Base-by-base conservation (phyloP, 2,888 invertebrate species). In the Drosophila prostipennis region DNA sequence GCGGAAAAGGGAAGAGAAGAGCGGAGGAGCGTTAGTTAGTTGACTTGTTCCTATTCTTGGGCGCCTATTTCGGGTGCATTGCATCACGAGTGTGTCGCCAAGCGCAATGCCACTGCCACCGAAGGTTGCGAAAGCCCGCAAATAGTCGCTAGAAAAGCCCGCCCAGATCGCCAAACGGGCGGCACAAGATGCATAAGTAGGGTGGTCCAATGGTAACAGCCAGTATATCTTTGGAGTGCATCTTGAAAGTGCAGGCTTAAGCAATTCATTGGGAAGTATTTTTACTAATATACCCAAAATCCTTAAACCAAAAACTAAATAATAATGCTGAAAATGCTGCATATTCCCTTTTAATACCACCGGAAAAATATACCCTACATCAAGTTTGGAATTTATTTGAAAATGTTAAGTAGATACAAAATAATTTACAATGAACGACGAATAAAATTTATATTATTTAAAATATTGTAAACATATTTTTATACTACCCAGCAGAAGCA, bases 1-100 rank as follows among this genome's bases (percentile, higher is more conserved):
- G 68, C n/a, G 46, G 46, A 42, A 34, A 34, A 23, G 19, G 39
- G 49, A 10, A 48, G 45, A 10, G 46, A 23, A 14, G 36, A 40
- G 8, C 14, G 48, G 14, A 13, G 39, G 10, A 3, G 19, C 8
- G 16, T 29, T 45, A 45, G 46, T 58, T 71, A 52, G 57, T 52
- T 55, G 45, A 56, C 54, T 60, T 55, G 42, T 55, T 45, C 43
- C 43, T 61, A 55, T 64, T 43, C 64, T 67, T n/a, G 67, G 46
- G 29, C 40, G 6, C 29, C 71, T 72, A 71, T 71, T 71, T 71
- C 63, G 52, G 72, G 56, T 40, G 11, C 63, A 63, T 71, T 71
- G 71, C 72, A 72, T 72, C 71, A 72, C 72, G 52, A 71, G 43
- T 71, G 61, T 67, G 71, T 71, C 71, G 71, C 60, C 52, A 53